Conservation (phyloP, 2,888 invertebrate genomes). For the Colletes collaris region DNA sequence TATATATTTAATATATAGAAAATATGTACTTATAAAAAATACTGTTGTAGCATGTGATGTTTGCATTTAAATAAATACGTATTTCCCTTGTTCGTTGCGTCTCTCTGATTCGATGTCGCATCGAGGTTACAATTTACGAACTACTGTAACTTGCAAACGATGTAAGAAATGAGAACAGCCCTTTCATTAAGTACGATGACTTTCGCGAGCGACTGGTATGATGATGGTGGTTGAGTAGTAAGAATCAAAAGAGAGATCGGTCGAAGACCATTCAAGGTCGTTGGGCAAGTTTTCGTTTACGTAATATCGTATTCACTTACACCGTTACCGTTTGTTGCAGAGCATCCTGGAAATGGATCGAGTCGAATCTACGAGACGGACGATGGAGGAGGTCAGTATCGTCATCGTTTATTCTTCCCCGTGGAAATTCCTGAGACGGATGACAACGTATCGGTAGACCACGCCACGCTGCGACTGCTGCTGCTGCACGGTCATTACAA, state of each 20-base stretch:
- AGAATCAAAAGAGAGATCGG: neutral
- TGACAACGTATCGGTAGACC: conserved; percentile 78
- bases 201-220: too few species aligned
- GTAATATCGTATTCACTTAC: conserved; percentile 34
- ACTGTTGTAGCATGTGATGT: too few species aligned
- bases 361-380: conserved; percentile 11
- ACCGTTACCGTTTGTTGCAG: conserved; percentile 65
- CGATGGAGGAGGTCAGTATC: conserved; percentile 23
- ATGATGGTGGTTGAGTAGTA: too few species aligned
- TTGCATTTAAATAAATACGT: too few species aligned
- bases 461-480: conserved; percentile 83
- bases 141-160: too few species aligned
- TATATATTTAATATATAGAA: too few species aligned
- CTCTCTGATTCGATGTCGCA: too few species aligned
- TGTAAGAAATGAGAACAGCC: too few species aligned
- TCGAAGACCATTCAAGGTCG: conserved; percentile 25
- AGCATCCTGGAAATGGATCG: conserved; percentile 68
- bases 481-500: conserved; percentile 68
- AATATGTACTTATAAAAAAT: too few species aligned
- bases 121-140: too few species aligned
- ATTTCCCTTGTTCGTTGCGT: too few species aligned
- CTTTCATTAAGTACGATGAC: too few species aligned
- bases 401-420: conserved; percentile 70
- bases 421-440: conserved; percentile 62
- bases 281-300: conserved; percentile 27